Evolutionary conservation across 2,797 vertebrate species (phyloP).

Genomic region (Enteromius viviparus): DNA sequence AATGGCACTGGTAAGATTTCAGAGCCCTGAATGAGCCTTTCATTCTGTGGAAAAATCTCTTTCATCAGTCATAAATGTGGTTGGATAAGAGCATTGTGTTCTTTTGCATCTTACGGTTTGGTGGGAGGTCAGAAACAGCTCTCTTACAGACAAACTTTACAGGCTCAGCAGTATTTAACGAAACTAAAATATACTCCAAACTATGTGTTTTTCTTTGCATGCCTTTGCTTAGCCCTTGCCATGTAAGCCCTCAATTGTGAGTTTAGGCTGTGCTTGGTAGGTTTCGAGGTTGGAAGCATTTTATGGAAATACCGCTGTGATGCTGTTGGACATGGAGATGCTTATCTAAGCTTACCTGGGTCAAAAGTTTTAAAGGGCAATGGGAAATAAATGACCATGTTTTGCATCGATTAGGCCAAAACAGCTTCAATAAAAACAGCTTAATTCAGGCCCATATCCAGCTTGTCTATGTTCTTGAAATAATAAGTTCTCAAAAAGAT

Average conservation of each 20-base stretch:
- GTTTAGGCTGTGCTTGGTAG: constrained; percentile 68
- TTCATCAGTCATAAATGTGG: constrained; percentile 32
- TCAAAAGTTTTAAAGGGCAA: constrained; percentile 65
- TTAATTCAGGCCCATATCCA: constrained; percentile 44
- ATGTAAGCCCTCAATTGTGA: constrained; percentile 61
- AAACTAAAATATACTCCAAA: constrained; percentile 33
- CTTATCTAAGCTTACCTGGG: constrained; percentile 69
- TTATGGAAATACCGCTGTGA: constrained; percentile 66
- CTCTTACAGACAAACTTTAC: constrained; percentile 8
- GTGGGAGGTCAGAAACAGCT: constrained; percentile 9
- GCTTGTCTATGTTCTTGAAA: background rate
- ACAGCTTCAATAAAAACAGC: constrained; percentile 23
- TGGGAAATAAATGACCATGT: constrained; percentile 60
- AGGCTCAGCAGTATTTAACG: constrained; percentile 31
- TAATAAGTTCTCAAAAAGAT: background rate
- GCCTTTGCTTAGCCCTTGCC: constrained; percentile 61
- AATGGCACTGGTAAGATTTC: constrained; percentile 38
- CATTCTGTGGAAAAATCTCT: constrained; percentile 24
- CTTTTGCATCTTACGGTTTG: constrained; percentile 4
- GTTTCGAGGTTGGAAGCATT: constrained; percentile 66
- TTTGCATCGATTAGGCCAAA: constrained; percentile 47
- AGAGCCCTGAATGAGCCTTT: constrained; percentile 28
- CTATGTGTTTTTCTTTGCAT: constrained; percentile 52
- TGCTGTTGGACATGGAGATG: constrained; percentile 63
- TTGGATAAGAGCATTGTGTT: constrained; percentile 32